These are phyloP conservation scores for Seriola quinqueradiata DNA, from an alignment of 2,113 vertebrate species.

Conservation along the genomic window DNA sequence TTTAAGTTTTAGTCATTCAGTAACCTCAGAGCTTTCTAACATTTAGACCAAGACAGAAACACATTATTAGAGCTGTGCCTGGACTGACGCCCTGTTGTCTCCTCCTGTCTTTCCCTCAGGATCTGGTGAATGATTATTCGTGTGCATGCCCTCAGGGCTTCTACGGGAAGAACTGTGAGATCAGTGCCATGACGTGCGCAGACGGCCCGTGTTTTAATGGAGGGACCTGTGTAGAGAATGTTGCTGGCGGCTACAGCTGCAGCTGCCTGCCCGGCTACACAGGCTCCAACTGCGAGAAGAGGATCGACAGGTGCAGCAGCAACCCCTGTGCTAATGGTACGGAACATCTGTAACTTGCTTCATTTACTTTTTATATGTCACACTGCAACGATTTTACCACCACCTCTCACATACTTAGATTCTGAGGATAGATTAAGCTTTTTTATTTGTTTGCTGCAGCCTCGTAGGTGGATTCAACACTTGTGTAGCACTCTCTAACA, in stretches of 20 bases:
- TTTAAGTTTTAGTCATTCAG: no score
- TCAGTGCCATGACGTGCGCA: conserved; percentile 88
- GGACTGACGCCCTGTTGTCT: not conserved
- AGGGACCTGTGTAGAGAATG: conserved; percentile 86
- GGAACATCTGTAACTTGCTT: not conserved
- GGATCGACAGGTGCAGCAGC: conserved; percentile 88
- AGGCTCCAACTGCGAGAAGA: conserved; percentile 95
- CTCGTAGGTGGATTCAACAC: not conserved
- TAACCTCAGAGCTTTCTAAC: no score
- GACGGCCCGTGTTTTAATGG: conserved; percentile 91
- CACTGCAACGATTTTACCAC: not conserved
- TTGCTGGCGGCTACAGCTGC: conserved; percentile 85
- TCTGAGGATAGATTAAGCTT: not conserved
- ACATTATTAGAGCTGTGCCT: no score
- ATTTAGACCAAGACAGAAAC: no score
- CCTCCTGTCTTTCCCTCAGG: conserved; percentile 73
- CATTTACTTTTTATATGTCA: not conserved
- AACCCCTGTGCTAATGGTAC: conserved; percentile 89
- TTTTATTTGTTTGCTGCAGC: not conserved
- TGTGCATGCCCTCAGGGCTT: conserved; percentile 92
- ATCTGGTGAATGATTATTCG: conserved; percentile 82
- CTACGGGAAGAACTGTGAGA: conserved; percentile 90
- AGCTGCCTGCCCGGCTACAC: conserved; percentile 85
- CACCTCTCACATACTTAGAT: not conserved
- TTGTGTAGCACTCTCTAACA: not conserved